Evolutionary conservation across 92 coral and sea anemone genomes (phyloP), one percentile per base, ranked within the genome.

Genomic region (Parazoanthus atlanticus): DNA sequence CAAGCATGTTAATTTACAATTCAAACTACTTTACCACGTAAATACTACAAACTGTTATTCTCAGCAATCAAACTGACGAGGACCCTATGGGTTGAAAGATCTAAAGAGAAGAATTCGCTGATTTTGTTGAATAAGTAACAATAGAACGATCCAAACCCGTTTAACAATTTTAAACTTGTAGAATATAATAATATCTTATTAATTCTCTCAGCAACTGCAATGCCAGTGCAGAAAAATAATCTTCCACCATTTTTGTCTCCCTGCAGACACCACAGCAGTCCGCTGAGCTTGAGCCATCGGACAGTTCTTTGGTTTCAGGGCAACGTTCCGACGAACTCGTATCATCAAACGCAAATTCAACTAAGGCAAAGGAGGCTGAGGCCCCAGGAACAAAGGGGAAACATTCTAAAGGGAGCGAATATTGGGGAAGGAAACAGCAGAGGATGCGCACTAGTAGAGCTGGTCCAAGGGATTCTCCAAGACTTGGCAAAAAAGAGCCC

Each of bases 241-340:
- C 69, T 61, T 52, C 19, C 10, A 71, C 17, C 8, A 8, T 1
- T 71, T 71, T 28, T 71, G n/a, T 21, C 38, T 71, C 12, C 41
- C 8, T 32, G 38, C 41, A 84, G 87, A 71, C 67, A 70, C 78
- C 87, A 38, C 78, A 70, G 26, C 87, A 34, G 19, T n/a, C 74
- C 34, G 12, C 70, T 6, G 49, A 56, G 31, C 74, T 41, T 26
- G 78, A 46, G 61, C 8, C 67, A 6, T 43, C 69, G 32, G 40
- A 49, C 38, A n/a, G 26, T 84, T 75, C 13, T 43, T 69, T 32
- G 32, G 67, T 30, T 41, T 31, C 38, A 12, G 40, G 10, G 74
- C 29, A 29, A 17, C 54, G 46, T 19, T 40, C 38, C 21, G 26
- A 28, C 25, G 61, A 82, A n/a, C 41, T 12, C 17, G 56, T 41